A percentile compares a stretch with the other conserved stretches of the same genome.
Conservation (phyloP, 2,888 invertebrate genomes). For the Drosophila paramelanica region DNA sequence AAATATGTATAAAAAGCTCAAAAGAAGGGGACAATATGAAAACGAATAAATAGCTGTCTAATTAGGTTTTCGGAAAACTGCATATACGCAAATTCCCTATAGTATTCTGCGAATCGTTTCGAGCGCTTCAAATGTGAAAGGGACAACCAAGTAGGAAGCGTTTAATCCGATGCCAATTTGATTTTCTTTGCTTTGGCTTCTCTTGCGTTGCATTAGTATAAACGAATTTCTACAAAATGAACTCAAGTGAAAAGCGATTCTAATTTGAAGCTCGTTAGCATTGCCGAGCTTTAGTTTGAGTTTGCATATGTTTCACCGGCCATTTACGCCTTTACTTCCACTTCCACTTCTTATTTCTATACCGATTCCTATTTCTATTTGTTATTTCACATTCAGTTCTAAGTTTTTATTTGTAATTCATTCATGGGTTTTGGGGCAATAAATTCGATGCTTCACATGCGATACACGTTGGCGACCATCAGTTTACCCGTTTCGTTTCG, state of each 20-base stretch:
- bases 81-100: not conserved
- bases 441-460: slow-evolving; percentile 60
- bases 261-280: slow-evolving; percentile 4
- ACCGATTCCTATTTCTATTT: slow-evolving; percentile 5
- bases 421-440: slow-evolving; percentile 30
- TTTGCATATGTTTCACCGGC: no score
- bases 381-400: not conserved
- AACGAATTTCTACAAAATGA: slow-evolving; percentile 5
- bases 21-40: not conserved
- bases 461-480: slow-evolving; percentile 30
- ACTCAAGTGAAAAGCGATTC: slow-evolving; percentile 3
- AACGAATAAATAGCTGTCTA: slow-evolving; percentile 2
- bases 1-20: not conserved
- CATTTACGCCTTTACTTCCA: slow-evolving; percentile 1
- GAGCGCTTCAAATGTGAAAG: not conserved
- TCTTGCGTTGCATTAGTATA: not conserved
- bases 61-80: slow-evolving; percentile 5
- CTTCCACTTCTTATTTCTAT: slow-evolving; percentile 4
- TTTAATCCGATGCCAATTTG: slow-evolving; percentile 15
- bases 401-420: slow-evolving; percentile 14
- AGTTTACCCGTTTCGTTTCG: slow-evolving; percentile 2
- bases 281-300: slow-evolving; percentile 3
- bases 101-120: slow-evolving; percentile 12
- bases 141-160: not conserved
- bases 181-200: slow-evolving; percentile 3